phyloP scores from a whole-genome alignment of 2,113 vertebrate genomes.

The Orientallactaga bullata region DNA sequence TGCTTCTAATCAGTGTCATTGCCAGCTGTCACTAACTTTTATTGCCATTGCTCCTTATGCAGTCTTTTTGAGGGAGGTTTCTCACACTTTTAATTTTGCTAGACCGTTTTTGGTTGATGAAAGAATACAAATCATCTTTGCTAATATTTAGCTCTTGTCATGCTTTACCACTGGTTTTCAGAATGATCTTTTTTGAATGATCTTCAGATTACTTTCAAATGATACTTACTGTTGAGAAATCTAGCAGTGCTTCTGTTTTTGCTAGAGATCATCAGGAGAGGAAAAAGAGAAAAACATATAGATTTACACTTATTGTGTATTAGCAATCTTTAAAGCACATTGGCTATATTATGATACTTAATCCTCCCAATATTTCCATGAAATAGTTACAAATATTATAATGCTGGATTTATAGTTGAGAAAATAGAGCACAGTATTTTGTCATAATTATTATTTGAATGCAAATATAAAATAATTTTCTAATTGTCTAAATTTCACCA shows the following conservation, averaged over 20 bases:
- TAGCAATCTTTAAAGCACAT: neutral
- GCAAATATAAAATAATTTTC: neutral
- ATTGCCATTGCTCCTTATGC: conserved; percentile 32
- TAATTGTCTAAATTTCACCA: neutral
- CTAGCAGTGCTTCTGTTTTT: neutral
- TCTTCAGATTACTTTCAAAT: too few species aligned
- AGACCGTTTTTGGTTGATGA: neutral
- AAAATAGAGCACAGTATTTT: neutral
- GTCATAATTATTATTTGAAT: neutral
- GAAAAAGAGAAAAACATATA: neutral
- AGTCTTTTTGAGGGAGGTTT: neutral
- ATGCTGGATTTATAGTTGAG: neutral
- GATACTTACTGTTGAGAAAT: neutral
- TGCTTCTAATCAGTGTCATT: conserved; percentile 68
- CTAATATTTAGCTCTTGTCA: neutral
- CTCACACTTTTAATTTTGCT: neutral
- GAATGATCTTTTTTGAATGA: too few species aligned
- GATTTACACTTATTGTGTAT: neutral
- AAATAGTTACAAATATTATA: neutral
- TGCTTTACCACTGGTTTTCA: neutral
- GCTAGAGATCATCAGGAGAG: neutral
- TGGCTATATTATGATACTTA: neutral
- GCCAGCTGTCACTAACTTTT: conserved; percentile 62
- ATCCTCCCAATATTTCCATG: neutral
- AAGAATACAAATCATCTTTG: neutral